Percentiles rank a stretch among this genome's conserved stretches.
These are phyloP conservation scores for Holothuria leucospilota DNA, from an alignment of 53 echinoderm and acorn worm species.

Conservation along the genomic window DNA sequence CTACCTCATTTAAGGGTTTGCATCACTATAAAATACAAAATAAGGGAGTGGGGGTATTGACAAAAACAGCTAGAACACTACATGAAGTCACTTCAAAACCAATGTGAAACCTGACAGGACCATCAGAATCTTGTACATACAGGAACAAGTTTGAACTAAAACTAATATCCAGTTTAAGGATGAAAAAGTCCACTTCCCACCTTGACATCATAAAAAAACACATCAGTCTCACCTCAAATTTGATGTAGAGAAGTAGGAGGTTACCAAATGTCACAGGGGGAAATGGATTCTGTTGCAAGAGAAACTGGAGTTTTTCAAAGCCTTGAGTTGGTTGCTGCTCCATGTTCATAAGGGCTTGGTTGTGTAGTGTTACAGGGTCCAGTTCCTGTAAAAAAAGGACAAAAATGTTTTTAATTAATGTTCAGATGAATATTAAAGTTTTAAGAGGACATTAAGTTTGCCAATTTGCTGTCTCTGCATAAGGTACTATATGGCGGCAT, in stretches of 20 bases:
- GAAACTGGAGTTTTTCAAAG: constrained; percentile 95
- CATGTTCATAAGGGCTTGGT: constrained; percentile 99
- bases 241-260: constrained; percentile 84
- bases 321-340: constrained; percentile 91
- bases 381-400: constrained; percentile 70
- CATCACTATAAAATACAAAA: too few relatives aligned
- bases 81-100: too few relatives aligned
- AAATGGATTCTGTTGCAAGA: constrained; percentile 97
- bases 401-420: neutral
- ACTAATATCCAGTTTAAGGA: too few relatives aligned
- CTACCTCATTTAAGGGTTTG: too few relatives aligned
- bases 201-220: neutral
- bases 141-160: too few relatives aligned
- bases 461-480: neutral
- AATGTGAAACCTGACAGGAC: too few relatives aligned
- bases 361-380: constrained; percentile 96
- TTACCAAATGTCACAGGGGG: constrained; percentile 99
- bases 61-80: too few relatives aligned
- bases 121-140: too few relatives aligned
- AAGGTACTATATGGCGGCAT: too few relatives aligned
- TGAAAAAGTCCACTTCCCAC: too few relatives aligned
- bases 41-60: too few relatives aligned
- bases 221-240: constrained; percentile 84
- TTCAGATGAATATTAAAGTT: neutral
- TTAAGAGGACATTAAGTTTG: neutral